Percentiles rank a stretch among this genome's conserved stretches.
These are phyloP conservation scores for Hippocampus guttulatus DNA, from an alignment of 2,113 vertebrate species.

Conservation along the genomic window DNA sequence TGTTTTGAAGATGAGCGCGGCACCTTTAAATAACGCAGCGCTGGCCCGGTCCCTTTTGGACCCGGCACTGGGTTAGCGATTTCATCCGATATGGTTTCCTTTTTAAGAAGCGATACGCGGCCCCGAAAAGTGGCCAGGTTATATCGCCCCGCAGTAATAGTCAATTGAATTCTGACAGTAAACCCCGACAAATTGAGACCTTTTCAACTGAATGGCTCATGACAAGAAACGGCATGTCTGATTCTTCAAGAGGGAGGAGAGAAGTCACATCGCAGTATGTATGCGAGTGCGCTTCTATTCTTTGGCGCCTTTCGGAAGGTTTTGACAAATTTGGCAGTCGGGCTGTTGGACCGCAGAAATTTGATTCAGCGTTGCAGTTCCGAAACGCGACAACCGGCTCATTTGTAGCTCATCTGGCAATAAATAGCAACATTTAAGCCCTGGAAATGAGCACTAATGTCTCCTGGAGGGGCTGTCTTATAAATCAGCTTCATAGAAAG, in stretches of 20 bases:
- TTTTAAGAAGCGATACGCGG: too few species aligned
- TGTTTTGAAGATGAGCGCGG: too few species aligned
- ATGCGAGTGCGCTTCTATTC: background rate
- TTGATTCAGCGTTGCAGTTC: constrained; percentile 1
- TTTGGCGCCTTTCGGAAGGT: background rate
- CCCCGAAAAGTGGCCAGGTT: background rate
- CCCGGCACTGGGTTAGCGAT: too few species aligned
- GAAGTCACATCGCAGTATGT: background rate
- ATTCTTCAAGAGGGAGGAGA: background rate
- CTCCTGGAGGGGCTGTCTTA: constrained; percentile 39
- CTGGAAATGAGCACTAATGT: constrained; percentile 43
- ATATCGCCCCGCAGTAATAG: background rate
- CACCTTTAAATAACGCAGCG: too few species aligned
- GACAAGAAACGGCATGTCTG: background rate
- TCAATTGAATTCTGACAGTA: background rate
- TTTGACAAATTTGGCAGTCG: background rate
- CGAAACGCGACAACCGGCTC: constrained; percentile 36
- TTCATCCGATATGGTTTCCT: too few species aligned
- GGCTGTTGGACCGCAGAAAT: background rate
- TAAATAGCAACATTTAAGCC: constrained; percentile 40
- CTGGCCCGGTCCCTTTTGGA: too few species aligned
- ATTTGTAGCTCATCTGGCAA: constrained; percentile 41
- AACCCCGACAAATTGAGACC: background rate
- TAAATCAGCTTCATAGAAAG: constrained; percentile 52
- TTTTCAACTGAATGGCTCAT: background rate